Conservation (phyloP, 2,797 vertebrate species). For the Heterohyrax brucei region DNA sequence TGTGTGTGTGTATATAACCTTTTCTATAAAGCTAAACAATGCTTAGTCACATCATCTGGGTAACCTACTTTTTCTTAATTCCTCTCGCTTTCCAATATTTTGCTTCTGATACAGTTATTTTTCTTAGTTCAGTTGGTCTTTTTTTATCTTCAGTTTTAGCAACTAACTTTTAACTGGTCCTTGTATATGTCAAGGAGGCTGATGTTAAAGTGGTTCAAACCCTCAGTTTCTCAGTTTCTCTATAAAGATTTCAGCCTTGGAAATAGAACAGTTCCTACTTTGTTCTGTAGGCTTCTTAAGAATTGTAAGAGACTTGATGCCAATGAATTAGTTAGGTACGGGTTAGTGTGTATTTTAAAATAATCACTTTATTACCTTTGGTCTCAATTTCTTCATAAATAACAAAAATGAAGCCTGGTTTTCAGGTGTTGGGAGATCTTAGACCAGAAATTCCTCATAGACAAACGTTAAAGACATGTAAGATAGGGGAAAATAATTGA, state of each 20-base stretch:
- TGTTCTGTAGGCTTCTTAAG: too few species aligned
- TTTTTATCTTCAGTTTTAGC: background rate
- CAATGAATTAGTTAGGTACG: too few species aligned
- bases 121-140: background rate
- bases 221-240: too few species aligned
- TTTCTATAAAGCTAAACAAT: conserved; percentile 3
- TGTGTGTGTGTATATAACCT: background rate
- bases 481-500: background rate
- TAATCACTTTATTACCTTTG: background rate
- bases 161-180: conserved; percentile 36
- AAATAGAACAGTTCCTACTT: too few species aligned
- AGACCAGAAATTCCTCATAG: conserved; percentile 28
- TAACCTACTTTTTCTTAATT: background rate
- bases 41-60: background rate
- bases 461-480: background rate
- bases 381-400: conserved; percentile 18
- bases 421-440: conserved; percentile 5
- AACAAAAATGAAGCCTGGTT: conserved; percentile 10
- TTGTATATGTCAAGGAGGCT: too few species aligned
- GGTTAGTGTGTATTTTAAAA: background rate
- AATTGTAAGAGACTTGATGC: too few species aligned
- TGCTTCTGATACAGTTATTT: background rate
- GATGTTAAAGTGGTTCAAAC: too few species aligned
- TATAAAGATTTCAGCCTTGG: too few species aligned
- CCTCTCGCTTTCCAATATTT: background rate